Evolutionary conservation across 2,113 vertebrate species (phyloP), one percentile per base, ranked within the genome.

Genomic region (Nothocercus julius): DNA sequence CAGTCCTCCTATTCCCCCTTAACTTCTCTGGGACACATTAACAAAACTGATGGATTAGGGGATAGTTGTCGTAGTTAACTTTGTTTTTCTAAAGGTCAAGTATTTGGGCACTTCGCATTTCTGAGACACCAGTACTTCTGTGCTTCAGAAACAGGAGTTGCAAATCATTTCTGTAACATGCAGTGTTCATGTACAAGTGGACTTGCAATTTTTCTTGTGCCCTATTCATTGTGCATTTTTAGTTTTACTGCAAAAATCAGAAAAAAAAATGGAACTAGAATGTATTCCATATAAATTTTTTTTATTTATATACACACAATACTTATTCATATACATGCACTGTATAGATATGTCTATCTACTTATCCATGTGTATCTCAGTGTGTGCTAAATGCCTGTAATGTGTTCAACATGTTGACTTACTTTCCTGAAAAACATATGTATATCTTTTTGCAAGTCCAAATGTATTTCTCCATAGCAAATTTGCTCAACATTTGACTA

Each of bases 101-200:
- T 63, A 58, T 93, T 70, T 79, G 42, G 79, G 76, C 84, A 58
- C 86, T 95, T 94, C 78, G 83, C 54, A 77, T 96, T 97, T 96
- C 74, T 96, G 78, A 93, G 82, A 94, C 81, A 78, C 34, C 68
- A 92, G 44, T 77, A 78, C 59, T 91, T 86, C 34, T 30, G 94
- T 86, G 27, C 58, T 90, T 84, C 61, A 62, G 40, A 42, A 76
- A 91, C 40, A 49, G 40, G 38, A 47, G 47, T 61, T 32, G 51
- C 18, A 90, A 51, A 75, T n/a, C 24, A 38, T 56, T 34, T 47
- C 49, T 44, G 28, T 69, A 53, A 64, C 38, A 3, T 66, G 10
- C 45, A 77, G 74, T 83, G 47, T 78, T 87, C 38, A 8, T n/a
- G 32, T 22, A 22, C 21, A 90, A 73, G 82, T 64, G 27, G 12